phyloP scores from a whole-genome alignment of 2,888 invertebrate species.

The Synanthedon vespiformis region DNA sequence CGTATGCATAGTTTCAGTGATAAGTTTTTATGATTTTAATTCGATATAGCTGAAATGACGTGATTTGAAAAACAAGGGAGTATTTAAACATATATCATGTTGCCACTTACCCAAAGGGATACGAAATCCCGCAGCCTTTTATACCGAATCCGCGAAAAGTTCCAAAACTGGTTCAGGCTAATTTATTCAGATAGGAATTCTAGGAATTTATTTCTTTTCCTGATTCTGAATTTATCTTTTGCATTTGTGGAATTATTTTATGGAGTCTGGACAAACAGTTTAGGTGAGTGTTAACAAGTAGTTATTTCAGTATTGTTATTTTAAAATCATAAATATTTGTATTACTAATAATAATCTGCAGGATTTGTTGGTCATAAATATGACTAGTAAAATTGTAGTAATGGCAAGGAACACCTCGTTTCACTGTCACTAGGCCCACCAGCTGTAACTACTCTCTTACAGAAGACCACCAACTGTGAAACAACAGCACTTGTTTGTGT shows the following conservation, averaged over 20 bases:
- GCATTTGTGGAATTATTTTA: slow-evolving; percentile 96
- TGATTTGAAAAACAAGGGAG: slow-evolving; percentile 27
- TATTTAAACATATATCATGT: slow-evolving; percentile 60
- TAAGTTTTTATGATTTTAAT: slow-evolving; percentile 35
- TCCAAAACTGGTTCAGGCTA: slow-evolving; percentile 82
- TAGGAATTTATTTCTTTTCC: slow-evolving; percentile 92
- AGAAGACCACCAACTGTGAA: no score
- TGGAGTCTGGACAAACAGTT: slow-evolving; percentile 90
- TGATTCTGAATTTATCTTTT: slow-evolving; percentile 93
- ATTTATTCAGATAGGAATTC: slow-evolving; percentile 95
- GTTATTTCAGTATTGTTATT: neutral
- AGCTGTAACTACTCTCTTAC: no score
- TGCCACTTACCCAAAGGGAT: slow-evolving; percentile 83
- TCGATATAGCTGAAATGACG: slow-evolving; percentile 49
- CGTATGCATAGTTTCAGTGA: slow-evolving; percentile 56
- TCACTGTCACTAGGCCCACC: no score
- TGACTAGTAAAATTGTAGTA: no score
- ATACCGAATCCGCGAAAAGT: slow-evolving; percentile 77
- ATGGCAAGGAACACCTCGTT: no score
- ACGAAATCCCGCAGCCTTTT: slow-evolving; percentile 69
- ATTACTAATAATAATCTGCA: no score
- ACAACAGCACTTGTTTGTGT: no score
- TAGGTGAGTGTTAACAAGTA: slow-evolving; percentile 66
- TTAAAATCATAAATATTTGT: neutral
- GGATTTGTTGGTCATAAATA: no score